Evolutionary conservation across 2,888 invertebrate species (phyloP).

Genomic region (Prionchulus punctatus): DNA sequence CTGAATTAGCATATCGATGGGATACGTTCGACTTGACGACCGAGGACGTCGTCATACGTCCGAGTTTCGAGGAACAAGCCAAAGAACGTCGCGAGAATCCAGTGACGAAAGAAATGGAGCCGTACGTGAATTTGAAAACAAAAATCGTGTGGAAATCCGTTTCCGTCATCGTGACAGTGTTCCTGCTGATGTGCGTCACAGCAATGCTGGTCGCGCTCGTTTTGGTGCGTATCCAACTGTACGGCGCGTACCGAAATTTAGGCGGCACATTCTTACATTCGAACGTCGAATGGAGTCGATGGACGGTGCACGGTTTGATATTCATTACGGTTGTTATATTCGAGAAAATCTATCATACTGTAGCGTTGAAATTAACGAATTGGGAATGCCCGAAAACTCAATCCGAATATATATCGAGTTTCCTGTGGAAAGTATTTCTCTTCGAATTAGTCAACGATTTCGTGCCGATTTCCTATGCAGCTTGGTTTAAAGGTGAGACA

Average conservation of each 20-base stretch:
- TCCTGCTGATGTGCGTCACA: neutral
- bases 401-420: neutral
- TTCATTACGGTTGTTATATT: neutral
- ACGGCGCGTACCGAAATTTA: neutral
- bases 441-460: constrained; percentile 2
- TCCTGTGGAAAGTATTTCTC: constrained; percentile 1
- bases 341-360: neutral
- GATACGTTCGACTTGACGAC: neutral
- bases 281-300: constrained; percentile 3
- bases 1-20: too few species aligned
- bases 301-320: neutral
- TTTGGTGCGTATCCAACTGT: neutral
- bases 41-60: neutral
- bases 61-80: neutral
- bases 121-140: neutral
- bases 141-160: neutral
- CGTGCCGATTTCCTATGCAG: constrained; percentile 4
- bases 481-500: constrained; percentile 1
- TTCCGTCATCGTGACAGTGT: neutral
- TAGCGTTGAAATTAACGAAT: neutral
- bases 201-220: neutral
- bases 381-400: constrained; percentile 2
- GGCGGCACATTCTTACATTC: too few species aligned
- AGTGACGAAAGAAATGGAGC: neutral
- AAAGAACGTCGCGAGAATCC: neutral